phyloP scores from a whole-genome alignment of 2,888 invertebrate genomes.

The Amphipyra tragopoginis region DNA sequence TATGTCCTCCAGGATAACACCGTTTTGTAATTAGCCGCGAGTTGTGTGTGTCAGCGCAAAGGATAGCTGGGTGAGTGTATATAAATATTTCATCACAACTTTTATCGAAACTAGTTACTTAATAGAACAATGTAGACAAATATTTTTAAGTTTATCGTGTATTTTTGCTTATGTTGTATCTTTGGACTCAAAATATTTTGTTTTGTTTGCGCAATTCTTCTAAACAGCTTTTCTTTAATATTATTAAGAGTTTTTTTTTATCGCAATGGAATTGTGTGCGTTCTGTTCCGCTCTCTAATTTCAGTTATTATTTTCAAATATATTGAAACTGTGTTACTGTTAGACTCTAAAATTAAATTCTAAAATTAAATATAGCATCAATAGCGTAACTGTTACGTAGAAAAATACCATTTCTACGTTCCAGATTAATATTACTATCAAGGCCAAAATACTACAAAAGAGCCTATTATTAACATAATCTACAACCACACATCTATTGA shows the following conservation, averaged over 20 bases:
- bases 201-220: slow-evolving; percentile 13
- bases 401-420: neutral
- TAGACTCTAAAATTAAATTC: neutral
- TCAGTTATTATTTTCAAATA: neutral
- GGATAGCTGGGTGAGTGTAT: slow-evolving; percentile 74
- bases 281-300: too few species aligned
- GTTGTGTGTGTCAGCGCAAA: slow-evolving; percentile 71
- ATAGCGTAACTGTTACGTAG: neutral
- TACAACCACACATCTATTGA: slow-evolving; percentile 22
- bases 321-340: neutral
- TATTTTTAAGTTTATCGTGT: slow-evolving; percentile 16
- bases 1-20: slow-evolving; percentile 78
- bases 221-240: slow-evolving; percentile 2
- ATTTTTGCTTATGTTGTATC: slow-evolving; percentile 22
- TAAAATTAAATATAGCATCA: neutral
- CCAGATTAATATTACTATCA: neutral
- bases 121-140: slow-evolving; percentile 27
- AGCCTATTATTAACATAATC: slow-evolving; percentile 9
- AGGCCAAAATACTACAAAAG: slow-evolving; percentile 3
- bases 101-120: slow-evolving; percentile 55
- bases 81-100: slow-evolving; percentile 69
- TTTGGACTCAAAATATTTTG: slow-evolving; percentile 15
- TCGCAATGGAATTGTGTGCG: too few species aligned
- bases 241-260: neutral
- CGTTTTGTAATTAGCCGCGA: slow-evolving; percentile 80